Evolutionary conservation across 2,888 invertebrate species (phyloP).

Genomic region (Ormyrus pomaceus): DNA sequence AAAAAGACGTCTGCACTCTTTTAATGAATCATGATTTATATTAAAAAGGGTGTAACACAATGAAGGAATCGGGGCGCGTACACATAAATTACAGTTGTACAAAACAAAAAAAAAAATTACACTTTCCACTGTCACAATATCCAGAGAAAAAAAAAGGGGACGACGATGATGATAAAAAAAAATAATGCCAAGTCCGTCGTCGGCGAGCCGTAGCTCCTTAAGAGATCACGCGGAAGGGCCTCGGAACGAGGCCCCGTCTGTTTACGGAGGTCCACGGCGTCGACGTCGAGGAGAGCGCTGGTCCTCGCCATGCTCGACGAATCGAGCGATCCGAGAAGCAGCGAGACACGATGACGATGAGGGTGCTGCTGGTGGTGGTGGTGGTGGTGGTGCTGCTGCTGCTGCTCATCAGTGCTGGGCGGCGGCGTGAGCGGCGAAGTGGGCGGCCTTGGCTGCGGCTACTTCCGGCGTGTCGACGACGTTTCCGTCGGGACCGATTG

Average conservation of each 20-base stretch:
- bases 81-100: slow-evolving; percentile 24
- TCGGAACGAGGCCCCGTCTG: neutral
- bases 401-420: slow-evolving; percentile 41
- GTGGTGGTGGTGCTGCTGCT: too few relatives aligned
- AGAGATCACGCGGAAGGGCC: slow-evolving; percentile 3
- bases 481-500: slow-evolving; percentile 67
- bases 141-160: too few relatives aligned
- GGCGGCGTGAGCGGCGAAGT: slow-evolving; percentile 66
- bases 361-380: neutral
- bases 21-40: slow-evolving; percentile 40
- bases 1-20: too few relatives aligned
- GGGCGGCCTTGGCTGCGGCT: slow-evolving; percentile 69
- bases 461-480: slow-evolving; percentile 72
- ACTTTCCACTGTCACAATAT: slow-evolving; percentile 18
- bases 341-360: neutral
- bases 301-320: neutral
- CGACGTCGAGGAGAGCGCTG: neutral
- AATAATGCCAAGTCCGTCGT: slow-evolving; percentile 16
- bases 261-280: neutral
- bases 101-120: slow-evolving; percentile 12
- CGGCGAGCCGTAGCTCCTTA: neutral
- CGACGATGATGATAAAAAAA: neutral
- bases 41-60: slow-evolving; percentile 29
- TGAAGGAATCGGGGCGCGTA: slow-evolving; percentile 28
- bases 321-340: neutral